phyloP scores from a whole-genome alignment of 1,140 invertebrate species.

The Nomia melanderi region DNA sequence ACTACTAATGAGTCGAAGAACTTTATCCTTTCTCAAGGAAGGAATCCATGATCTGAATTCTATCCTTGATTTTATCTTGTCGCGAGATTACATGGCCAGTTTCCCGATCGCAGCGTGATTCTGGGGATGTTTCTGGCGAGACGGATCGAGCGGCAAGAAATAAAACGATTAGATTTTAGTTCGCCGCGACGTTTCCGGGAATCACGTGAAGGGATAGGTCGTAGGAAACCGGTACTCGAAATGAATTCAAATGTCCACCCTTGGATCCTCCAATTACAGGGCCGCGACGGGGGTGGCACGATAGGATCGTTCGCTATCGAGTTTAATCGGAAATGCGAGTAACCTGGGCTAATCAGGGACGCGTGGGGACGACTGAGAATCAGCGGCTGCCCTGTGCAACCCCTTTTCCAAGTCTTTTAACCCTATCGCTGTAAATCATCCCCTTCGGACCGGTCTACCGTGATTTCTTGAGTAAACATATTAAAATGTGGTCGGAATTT shows the following conservation, averaged over 20 bases:
- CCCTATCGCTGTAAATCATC: background rate
- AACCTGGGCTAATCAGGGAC: slow-evolving; percentile 65
- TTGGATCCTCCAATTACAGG: slow-evolving; percentile 70
- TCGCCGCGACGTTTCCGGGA: slow-evolving; percentile 26
- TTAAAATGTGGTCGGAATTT: too few species aligned
- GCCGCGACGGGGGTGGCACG: slow-evolving; percentile 59
- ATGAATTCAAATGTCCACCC: slow-evolving; percentile 72
- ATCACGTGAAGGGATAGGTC: slow-evolving; percentile 45
- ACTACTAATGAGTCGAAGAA: slow-evolving; percentile 33
- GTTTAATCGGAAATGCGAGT: slow-evolving; percentile 66
- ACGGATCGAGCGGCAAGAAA: background rate
- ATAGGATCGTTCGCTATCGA: slow-evolving; percentile 72
- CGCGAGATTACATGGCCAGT: background rate
- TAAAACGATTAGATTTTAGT: background rate
- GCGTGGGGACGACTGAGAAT: slow-evolving; percentile 49
- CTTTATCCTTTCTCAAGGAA: too few species aligned
- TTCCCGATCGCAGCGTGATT: too few species aligned
- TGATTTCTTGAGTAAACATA: background rate
- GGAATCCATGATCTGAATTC: slow-evolving; percentile 14
- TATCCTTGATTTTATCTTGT: background rate
- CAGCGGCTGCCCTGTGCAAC: background rate
- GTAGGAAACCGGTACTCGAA: slow-evolving; percentile 40
- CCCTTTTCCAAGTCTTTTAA: slow-evolving; percentile 32
- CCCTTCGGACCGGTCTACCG: background rate
- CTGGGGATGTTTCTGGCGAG: too few species aligned